Evolutionary conservation across 1,140 invertebrate species (phyloP).

Genomic region (Octopus sinensis): DNA sequence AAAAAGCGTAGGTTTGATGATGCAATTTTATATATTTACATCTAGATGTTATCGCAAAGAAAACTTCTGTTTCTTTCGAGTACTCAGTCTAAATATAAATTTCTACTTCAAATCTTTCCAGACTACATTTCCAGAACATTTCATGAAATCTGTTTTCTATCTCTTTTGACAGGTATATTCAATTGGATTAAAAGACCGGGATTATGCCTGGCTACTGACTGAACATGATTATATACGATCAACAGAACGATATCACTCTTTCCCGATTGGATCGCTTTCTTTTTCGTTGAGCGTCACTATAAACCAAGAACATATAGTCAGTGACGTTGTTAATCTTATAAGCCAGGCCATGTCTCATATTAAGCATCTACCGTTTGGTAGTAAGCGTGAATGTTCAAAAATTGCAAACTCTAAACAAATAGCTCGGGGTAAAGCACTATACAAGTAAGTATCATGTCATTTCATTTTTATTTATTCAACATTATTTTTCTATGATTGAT

Average conservation of each 20-base stretch:
- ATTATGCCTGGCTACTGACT: constrained; percentile 9
- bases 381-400: background rate
- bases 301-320: constrained; percentile 8
- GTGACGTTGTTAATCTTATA: background rate
- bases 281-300: constrained; percentile 1
- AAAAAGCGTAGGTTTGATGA: no score
- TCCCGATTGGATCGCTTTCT: background rate
- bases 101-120: no score
- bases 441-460: background rate
- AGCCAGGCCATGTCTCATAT: background rate
- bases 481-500: no score
- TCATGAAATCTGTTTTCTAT: background rate
- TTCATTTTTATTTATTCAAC: background rate
- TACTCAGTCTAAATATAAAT: no score
- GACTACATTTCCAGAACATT: no score
- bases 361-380: background rate
- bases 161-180: background rate
- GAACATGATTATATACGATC: constrained; percentile 7
- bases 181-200: constrained; percentile 4
- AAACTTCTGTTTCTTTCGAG: no score
- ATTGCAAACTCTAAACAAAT: background rate
- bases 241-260: background rate
- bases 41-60: no score
- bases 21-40: no score
- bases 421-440: background rate